Evolutionary conservation across 2,888 invertebrate species (phyloP).

Genomic region (Protodeltote pygarga): DNA sequence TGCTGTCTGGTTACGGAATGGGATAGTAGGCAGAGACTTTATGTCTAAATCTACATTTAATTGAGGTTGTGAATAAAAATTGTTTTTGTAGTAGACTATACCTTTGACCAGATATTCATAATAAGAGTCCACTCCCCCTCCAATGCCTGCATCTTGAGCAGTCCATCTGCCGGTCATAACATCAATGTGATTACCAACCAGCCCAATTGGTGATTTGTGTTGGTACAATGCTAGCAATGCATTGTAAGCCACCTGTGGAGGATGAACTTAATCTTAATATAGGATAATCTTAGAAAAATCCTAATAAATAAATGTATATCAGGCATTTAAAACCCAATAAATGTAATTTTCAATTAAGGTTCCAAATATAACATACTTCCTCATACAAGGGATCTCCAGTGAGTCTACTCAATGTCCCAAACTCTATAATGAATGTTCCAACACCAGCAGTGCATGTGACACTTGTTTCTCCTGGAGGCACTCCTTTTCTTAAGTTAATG

Average conservation of each 20-base stretch:
- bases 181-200: conserved; percentile 99
- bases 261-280: no score
- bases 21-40: no score
- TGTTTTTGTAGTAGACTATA: no score
- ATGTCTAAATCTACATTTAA: no score
- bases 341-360: background rate
- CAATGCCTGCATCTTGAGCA: conserved; percentile 98
- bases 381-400: conserved; percentile 98
- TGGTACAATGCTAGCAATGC: conserved; percentile 96
- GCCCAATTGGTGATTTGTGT: conserved; percentile 93
- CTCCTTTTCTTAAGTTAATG: conserved; percentile 95
- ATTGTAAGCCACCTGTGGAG: conserved; percentile 92
- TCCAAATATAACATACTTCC: conserved; percentile 84
- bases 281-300: no score
- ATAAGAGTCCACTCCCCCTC: conserved; percentile 98
- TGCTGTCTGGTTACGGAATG: no score
- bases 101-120: conserved; percentile 99
- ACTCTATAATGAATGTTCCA: conserved; percentile 98
- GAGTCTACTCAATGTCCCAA: conserved; percentile 96
- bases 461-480: conserved; percentile 97
- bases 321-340: no score
- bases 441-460: conserved; percentile 99
- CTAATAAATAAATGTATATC: no score
- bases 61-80: no score
- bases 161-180: conserved; percentile 98